Percentiles rank a stretch among this genome's conserved stretches.
Evolutionary conservation across 2,888 invertebrate genomes (phyloP).

Genomic region (Entomobrya multifasciata): DNA sequence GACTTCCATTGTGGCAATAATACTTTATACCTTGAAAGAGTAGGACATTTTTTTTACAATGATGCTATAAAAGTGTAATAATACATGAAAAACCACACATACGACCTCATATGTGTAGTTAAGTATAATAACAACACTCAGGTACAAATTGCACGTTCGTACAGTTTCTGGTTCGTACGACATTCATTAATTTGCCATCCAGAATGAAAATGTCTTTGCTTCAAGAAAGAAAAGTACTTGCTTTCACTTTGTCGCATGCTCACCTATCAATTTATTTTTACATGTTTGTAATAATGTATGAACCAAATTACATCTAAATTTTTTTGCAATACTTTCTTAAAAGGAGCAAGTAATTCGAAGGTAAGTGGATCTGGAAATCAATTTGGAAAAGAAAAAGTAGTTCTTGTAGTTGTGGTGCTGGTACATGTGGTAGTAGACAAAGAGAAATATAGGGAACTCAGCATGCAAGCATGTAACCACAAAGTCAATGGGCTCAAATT

Average conservation of each 20-base stretch:
- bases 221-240: not conserved
- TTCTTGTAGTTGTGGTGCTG: not conserved
- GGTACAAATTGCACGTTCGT: not conserved
- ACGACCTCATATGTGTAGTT: not conserved
- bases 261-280: constrained; percentile 46
- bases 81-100: constrained; percentile 26
- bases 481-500: constrained; percentile 22
- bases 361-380: constrained; percentile 65
- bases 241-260: constrained; percentile 11
- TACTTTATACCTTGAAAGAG: constrained; percentile 53
- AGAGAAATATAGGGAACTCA: constrained; percentile 26
- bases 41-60: constrained; percentile 59
- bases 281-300: constrained; percentile 56
- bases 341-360: constrained; percentile 58
- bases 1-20: constrained; percentile 59
- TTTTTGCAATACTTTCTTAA: constrained; percentile 59
- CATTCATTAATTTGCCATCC: not conserved
- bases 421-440: not conserved
- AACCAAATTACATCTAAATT: constrained; percentile 64
- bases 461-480: constrained; percentile 11
- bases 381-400: constrained; percentile 50
- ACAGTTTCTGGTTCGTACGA: not conserved
- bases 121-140: not conserved
- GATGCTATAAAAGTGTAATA: constrained; percentile 61
- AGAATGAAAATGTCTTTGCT: constrained; percentile 36